phyloP scores from a whole-genome alignment of 2,888 invertebrate species.

The Lymantria monacha region DNA sequence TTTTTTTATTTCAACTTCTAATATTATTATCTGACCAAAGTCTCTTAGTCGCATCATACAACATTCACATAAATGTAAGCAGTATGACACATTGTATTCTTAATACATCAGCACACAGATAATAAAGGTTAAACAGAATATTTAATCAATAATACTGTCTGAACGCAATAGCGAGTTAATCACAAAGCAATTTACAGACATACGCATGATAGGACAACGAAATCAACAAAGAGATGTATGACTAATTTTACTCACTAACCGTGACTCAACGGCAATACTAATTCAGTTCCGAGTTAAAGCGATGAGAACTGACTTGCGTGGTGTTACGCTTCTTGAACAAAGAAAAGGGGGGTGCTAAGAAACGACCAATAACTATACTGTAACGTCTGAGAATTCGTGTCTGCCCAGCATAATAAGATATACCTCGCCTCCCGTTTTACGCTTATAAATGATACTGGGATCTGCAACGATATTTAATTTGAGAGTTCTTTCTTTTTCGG shows the following conservation, averaged over 20 bases:
- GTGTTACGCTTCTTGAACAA: constrained; percentile 73
- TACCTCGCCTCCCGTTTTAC: constrained; percentile 29
- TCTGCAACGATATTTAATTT: background rate
- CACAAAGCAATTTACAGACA: constrained; percentile 30
- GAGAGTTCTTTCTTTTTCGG: constrained; percentile 38
- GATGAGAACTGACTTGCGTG: constrained; percentile 73
- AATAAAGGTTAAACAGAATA: too few species aligned
- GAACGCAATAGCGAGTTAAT: constrained; percentile 14
- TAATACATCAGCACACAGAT: too few species aligned
- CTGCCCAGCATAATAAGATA: constrained; percentile 49
- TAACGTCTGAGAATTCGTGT: constrained; percentile 58
- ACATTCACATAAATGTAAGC: too few species aligned
- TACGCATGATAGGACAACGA: constrained; percentile 36
- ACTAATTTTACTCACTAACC: constrained; percentile 52
- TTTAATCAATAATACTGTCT: background rate
- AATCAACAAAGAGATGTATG: constrained; percentile 54
- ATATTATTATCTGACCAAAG: too few species aligned
- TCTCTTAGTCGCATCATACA: too few species aligned
- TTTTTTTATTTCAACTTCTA: too few species aligned
- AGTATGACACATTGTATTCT: too few species aligned
- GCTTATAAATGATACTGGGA: constrained; percentile 17
- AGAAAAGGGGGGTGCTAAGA: constrained; percentile 69
- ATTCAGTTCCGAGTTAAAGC: constrained; percentile 48
- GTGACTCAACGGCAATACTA: constrained; percentile 56
- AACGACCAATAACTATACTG: constrained; percentile 56